Percentiles rank a stretch among this genome's conserved stretches.
These are phyloP conservation scores for Halocynthia roretzi DNA, from an alignment of 23 tunicate species.

Conservation along the genomic window DNA sequence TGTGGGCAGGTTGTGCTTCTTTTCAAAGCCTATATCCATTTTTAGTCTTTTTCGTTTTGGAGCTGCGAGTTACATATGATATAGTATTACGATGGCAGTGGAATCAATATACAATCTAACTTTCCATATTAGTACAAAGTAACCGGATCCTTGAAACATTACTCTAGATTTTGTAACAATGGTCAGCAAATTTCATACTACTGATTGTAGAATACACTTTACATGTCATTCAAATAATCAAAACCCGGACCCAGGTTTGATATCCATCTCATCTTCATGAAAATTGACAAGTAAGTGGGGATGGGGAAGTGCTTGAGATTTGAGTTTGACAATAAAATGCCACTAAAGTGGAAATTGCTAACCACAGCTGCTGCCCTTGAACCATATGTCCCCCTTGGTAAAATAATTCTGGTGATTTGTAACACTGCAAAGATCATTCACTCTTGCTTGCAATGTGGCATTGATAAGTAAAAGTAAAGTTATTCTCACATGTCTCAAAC, in stretches of 20 bases:
- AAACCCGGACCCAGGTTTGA: no score
- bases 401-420: no score
- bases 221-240: no score
- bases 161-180: no score
- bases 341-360: background rate
- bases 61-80: background rate
- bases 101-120: background rate
- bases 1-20: conserved; percentile 53
- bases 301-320: background rate
- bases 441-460: no score
- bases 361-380: no score
- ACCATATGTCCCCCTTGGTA: no score
- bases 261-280: no score
- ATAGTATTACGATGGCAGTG: background rate
- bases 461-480: background rate
- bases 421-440: no score
- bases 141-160: background rate
- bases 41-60: conserved; percentile 34
- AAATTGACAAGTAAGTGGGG: no score
- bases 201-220: no score
- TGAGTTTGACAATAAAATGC: background rate
- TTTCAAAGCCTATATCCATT: conserved; percentile 11
- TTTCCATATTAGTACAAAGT: background rate
- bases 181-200: no score
- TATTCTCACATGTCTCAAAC: conserved; percentile 15